Percentiles rank a stretch among this genome's conserved stretches.
Conservation (phyloP, 2,797 vertebrate species). For the Epinephelus coioides region DNA sequence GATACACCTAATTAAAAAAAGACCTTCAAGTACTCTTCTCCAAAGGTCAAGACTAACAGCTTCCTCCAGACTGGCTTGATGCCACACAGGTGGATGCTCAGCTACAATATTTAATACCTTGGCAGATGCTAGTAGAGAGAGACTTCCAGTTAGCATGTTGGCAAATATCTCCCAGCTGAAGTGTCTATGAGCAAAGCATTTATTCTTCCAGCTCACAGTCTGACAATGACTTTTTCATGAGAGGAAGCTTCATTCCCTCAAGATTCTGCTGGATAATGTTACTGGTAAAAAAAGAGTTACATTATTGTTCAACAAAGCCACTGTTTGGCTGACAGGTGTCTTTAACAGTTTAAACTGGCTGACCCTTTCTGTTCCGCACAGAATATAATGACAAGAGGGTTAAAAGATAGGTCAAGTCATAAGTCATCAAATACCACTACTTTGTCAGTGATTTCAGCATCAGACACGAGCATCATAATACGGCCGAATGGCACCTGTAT, state of each 20-base stretch:
- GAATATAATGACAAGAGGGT: too few relatives aligned
- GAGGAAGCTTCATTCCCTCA: too few relatives aligned
- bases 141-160: too few relatives aligned
- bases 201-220: neutral
- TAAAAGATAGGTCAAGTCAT: too few relatives aligned
- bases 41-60: slow-evolving; percentile 53
- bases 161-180: neutral
- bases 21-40: slow-evolving; percentile 27
- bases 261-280: neutral
- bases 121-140: neutral
- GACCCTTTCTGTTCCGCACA: too few relatives aligned
- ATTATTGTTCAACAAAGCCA: neutral
- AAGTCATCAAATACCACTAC: too few relatives aligned
- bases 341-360: neutral
- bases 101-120: slow-evolving; percentile 9
- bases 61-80: slow-evolving; percentile 11
- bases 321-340: neutral
- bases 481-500: too few relatives aligned
- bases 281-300: neutral
- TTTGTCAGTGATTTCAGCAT: too few relatives aligned
- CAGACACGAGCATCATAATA: too few relatives aligned
- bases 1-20: slow-evolving; percentile 46
- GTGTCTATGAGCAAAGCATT: neutral
- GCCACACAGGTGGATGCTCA: slow-evolving; percentile 9
- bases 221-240: neutral